Evolutionary conservation across 2,113 vertebrate genomes (phyloP).

Genomic region (Microcebus murinus): DNA sequence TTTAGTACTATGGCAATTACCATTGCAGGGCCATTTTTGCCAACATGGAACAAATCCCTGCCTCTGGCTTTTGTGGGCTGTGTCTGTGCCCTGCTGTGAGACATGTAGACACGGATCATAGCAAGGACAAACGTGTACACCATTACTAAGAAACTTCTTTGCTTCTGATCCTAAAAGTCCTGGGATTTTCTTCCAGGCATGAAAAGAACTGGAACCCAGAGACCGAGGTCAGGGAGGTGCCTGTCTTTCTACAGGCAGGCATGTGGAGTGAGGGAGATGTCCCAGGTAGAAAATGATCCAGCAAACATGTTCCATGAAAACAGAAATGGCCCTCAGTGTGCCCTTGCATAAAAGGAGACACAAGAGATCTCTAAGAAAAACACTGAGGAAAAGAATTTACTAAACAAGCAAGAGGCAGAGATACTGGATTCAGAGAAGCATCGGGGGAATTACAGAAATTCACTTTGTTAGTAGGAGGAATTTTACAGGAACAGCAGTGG

Average conservation of each 20-base stretch:
- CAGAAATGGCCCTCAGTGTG: neutral
- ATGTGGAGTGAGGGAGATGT: neutral
- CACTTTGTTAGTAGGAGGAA: neutral
- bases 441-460: neutral
- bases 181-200: neutral
- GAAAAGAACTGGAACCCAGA: neutral
- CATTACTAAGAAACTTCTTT: neutral
- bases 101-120: neutral
- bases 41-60: neutral
- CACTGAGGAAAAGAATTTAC: neutral
- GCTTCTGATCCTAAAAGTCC: neutral
- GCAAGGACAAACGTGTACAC: neutral
- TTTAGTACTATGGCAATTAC: neutral
- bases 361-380: neutral
- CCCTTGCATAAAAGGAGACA: neutral
- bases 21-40: neutral
- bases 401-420: neutral
- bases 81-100: neutral
- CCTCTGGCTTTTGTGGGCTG: neutral
- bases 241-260: neutral
- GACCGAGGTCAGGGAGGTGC: neutral
- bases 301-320: neutral
- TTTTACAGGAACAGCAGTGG: neutral
- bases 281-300: neutral
- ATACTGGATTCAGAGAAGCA: neutral